These are phyloP conservation scores for Scleropages formosus DNA, from an alignment of 2,797 vertebrate genomes.

Conservation along the genomic window DNA sequence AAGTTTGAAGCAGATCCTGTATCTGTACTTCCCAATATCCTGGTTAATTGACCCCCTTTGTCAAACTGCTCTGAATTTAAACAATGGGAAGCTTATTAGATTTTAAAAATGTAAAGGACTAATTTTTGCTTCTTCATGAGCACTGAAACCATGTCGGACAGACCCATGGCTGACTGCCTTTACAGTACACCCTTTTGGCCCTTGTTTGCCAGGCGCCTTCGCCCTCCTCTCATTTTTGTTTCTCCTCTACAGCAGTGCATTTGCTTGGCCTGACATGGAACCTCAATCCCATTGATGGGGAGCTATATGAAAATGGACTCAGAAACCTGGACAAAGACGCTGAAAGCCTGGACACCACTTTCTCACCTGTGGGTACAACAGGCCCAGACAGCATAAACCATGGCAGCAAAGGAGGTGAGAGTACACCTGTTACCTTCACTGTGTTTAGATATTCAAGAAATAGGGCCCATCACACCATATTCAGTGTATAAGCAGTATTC, in stretches of 20 bases:
- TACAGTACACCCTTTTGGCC: not conserved
- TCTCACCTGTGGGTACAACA: slow-evolving; percentile 83
- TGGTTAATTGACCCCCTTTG: slow-evolving; percentile 67
- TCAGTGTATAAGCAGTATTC: no score
- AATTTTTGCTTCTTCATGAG: slow-evolving; percentile 30
- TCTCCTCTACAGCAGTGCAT: slow-evolving; percentile 84
- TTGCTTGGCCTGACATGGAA: slow-evolving; percentile 97
- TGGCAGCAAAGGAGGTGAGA: slow-evolving; percentile 77
- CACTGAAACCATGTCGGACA: not conserved
- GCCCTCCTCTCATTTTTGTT: slow-evolving; percentile 31
- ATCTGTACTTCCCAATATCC: slow-evolving; percentile 63
- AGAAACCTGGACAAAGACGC: slow-evolving; percentile 81
- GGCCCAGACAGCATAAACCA: slow-evolving; percentile 78
- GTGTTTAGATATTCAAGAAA: not conserved
- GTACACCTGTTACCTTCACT: not conserved
- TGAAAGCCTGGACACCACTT: slow-evolving; percentile 73
- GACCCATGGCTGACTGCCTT: not conserved
- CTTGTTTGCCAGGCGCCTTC: not conserved
- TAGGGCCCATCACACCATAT: no score
- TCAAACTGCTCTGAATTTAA: slow-evolving; percentile 52
- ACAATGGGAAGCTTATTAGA: slow-evolving; percentile 47
- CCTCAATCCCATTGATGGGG: slow-evolving; percentile 85
- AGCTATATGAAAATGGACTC: slow-evolving; percentile 91
- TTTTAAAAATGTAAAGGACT: slow-evolving; percentile 53
- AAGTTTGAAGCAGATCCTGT: slow-evolving; percentile 63